Evolutionary conservation across 2,797 vertebrate genomes (phyloP), one percentile per base, ranked within the genome.

Genomic region (Peromyscus eremicus): DNA sequence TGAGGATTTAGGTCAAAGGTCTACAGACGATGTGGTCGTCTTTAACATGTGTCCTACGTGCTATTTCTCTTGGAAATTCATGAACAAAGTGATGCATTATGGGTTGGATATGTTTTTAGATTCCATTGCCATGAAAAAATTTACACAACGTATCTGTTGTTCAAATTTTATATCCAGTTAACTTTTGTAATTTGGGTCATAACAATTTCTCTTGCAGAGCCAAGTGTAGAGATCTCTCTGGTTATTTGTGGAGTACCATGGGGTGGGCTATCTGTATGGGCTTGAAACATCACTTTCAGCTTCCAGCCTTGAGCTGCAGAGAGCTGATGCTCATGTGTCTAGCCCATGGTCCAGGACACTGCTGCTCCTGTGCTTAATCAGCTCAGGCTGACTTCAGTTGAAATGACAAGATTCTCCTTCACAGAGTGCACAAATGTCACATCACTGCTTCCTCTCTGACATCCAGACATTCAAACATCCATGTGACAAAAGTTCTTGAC

Each of bases 401-500:
- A 93, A 64, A 73, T 32, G 37, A 62, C 13, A 80, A 29, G 68
- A 73, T 46, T 73, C 46, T 91, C 75, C 37, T 94, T 87, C 17
- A 57, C n/a, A 89, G 60, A 87, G 88, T 5, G 17, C 0, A 2
- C 25, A 49, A 46, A 34, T 46, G 40, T 46, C 62, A 49, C 62
- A 85, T 34, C 43, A 49, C 62, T 34, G 60, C 11, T 91, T 97
- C 57, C 55, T 60, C 16, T 92, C 80, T 77, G 46, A 89, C 27
- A 89, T 49, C 6, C 37, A 89, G 70, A 92, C 19, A 76, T 52
- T 92, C 66, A 89, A 19, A 60, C 40, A 84, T 66, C 62, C 32
- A 40, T 32, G 84, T 68, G 75, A 64, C 92, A 96, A 94, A 52
- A 6, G 52, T 76, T 83, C 77, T 81, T 76, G 32, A 57, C 52